A percentile compares a stretch with the other conserved stretches of the same genome.
Conservation (phyloP, 2,113 vertebrate species). For the Oplegnathus fasciatus region DNA sequence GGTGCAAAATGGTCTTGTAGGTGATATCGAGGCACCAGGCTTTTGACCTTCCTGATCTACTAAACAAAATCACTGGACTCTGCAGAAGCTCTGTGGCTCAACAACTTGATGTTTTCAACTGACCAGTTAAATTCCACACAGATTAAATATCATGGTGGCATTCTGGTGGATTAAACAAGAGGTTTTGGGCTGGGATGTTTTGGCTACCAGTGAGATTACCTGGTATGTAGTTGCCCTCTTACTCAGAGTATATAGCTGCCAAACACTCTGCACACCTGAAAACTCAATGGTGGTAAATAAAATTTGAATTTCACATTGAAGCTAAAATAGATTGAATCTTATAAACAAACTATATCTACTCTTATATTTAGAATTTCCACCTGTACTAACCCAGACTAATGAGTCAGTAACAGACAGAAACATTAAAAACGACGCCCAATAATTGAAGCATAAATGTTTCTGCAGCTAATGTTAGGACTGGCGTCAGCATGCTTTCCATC, state of each 20-base stretch:
- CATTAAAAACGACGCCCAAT: background rate
- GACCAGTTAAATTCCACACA: slow-evolving; percentile 64
- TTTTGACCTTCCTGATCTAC: slow-evolving; percentile 73
- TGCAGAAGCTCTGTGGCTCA: slow-evolving; percentile 39
- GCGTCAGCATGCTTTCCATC: slow-evolving; percentile 41
- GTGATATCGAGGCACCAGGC: slow-evolving; percentile 77
- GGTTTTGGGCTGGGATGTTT: slow-evolving; percentile 73
- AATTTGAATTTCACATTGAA: slow-evolving; percentile 15
- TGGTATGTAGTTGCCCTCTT: slow-evolving; percentile 61
- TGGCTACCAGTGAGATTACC: slow-evolving; percentile 81
- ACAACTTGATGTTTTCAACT: slow-evolving; percentile 51
- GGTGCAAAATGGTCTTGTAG: slow-evolving; percentile 50
- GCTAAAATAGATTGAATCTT: background rate
- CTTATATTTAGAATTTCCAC: background rate
- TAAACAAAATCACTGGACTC: slow-evolving; percentile 57
- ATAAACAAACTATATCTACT: background rate
- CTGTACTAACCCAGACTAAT: background rate
- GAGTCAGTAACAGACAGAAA: background rate
- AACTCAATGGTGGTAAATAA: background rate
- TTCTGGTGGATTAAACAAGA: slow-evolving; percentile 74
- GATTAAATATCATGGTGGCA: slow-evolving; percentile 76
- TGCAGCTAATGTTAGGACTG: slow-evolving; percentile 48
- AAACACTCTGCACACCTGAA: slow-evolving; percentile 28
- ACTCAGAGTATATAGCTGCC: slow-evolving; percentile 2
- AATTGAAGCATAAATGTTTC: slow-evolving; percentile 18